A percentile compares a stretch with the other conserved stretches of the same genome.
Evolutionary conservation across 2,888 invertebrate genomes (phyloP).

Genomic region (Operophtera brumata): DNA sequence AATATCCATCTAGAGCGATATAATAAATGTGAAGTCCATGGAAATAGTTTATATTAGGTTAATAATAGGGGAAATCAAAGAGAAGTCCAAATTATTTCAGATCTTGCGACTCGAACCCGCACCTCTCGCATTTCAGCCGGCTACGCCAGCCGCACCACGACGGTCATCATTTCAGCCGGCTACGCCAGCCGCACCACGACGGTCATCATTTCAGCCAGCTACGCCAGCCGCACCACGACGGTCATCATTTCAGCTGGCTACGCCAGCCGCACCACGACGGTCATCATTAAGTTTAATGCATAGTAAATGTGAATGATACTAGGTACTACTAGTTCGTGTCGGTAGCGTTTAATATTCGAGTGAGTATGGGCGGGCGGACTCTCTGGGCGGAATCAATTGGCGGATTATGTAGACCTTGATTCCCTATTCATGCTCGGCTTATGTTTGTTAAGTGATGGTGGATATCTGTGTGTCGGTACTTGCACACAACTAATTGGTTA

Average conservation of each 20-base stretch:
- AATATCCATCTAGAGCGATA: too few species aligned
- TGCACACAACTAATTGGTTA: conserved; percentile 3
- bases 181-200: not conserved
- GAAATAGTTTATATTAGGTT: not conserved
- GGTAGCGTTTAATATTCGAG: conserved; percentile 22
- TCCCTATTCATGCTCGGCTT: conserved; percentile 23
- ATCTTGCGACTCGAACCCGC: not conserved
- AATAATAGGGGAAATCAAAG: too few species aligned
- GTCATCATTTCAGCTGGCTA: not conserved
- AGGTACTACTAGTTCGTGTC: conserved; percentile 9
- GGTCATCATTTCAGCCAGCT: not conserved
- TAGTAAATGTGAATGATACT: not conserved
- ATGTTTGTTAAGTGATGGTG: conserved; percentile 13
- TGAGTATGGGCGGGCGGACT: conserved; percentile 10
- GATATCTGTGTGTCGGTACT: not conserved
- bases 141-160: not conserved
- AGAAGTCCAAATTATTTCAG: conserved; percentile 13
- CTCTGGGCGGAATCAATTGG: conserved; percentile 26
- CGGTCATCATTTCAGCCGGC: not conserved
- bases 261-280: not conserved
- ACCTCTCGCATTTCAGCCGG: not conserved
- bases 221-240: not conserved
- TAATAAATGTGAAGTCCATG: too few species aligned
- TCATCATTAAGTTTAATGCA: not conserved
- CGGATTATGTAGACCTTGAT: conserved; percentile 25